These are phyloP conservation scores for Eutolmus rufibarbis DNA, from an alignment of 2,888 invertebrate species.

Conservation along the genomic window DNA sequence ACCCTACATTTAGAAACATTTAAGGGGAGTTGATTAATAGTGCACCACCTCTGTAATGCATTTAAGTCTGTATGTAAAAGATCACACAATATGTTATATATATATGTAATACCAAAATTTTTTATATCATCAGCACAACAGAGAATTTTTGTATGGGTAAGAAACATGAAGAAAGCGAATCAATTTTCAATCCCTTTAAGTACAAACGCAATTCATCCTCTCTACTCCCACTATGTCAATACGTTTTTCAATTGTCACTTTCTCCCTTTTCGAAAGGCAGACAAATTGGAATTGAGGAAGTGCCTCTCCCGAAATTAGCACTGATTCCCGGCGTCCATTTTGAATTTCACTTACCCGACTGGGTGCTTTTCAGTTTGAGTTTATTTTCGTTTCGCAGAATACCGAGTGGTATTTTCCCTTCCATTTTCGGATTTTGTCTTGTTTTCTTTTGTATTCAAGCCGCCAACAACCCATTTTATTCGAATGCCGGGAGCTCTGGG, in stretches of 20 bases:
- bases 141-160: too few species aligned
- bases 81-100: too few species aligned
- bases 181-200: neutral
- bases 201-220: neutral
- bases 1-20: too few species aligned
- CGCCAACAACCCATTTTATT: conserved; percentile 11
- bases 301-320: neutral
- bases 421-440: conserved; percentile 24
- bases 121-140: too few species aligned
- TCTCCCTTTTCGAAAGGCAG: neutral
- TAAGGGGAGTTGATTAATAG: too few species aligned
- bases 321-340: conserved; percentile 1
- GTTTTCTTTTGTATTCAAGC: conserved; percentile 30
- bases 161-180: neutral
- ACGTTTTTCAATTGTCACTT: neutral
- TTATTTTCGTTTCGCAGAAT: neutral
- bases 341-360: neutral
- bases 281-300: neutral
- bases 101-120: too few species aligned
- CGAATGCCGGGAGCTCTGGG: neutral
- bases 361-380: neutral
- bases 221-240: neutral
- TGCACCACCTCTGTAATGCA: too few species aligned
- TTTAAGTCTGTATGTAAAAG: too few species aligned
- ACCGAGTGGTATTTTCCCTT: neutral